phyloP scores from a whole-genome alignment of 2,797 vertebrate species.

The Emys orbicularis region DNA sequence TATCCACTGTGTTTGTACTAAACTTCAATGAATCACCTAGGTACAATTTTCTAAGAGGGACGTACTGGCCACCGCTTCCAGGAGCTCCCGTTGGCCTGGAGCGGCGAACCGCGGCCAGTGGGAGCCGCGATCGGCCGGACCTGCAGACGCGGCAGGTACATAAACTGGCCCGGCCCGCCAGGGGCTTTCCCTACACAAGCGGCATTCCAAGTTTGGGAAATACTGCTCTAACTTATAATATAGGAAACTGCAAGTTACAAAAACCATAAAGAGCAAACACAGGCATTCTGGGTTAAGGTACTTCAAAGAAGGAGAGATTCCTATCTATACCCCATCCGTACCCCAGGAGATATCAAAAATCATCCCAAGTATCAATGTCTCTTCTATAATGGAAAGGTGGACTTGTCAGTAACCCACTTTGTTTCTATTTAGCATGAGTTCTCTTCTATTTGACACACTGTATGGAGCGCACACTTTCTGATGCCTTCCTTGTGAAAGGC shows the following conservation, averaged over 20 bases:
- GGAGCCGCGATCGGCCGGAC: too few species aligned
- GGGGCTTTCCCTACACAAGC: too few species aligned
- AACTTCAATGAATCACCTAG: not conserved
- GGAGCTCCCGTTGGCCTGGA: too few species aligned
- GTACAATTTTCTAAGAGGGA: not conserved
- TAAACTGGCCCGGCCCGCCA: too few species aligned
- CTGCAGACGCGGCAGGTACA: too few species aligned
- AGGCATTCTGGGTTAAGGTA: not conserved
- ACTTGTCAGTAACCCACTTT: not conserved
- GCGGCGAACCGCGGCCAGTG: too few species aligned
- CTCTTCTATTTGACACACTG: not conserved
- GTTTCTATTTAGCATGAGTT: fast-evolving
- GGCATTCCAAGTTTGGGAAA: too few species aligned
- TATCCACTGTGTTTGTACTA: not conserved
- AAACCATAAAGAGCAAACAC: not conserved
- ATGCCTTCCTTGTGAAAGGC: not conserved
- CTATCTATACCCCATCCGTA: not conserved
- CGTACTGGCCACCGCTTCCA: too few species aligned
- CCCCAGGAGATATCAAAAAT: not conserved
- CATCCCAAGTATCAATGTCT: not conserved
- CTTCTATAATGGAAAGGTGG: not conserved
- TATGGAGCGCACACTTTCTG: fast-evolving
- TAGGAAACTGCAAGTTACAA: fast-evolving
- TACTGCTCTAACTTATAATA: fast-evolving
- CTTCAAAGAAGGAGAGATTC: not conserved